These are phyloP conservation scores for Micromys minutus DNA, from an alignment of 2,113 vertebrate species.

Conservation along the genomic window DNA sequence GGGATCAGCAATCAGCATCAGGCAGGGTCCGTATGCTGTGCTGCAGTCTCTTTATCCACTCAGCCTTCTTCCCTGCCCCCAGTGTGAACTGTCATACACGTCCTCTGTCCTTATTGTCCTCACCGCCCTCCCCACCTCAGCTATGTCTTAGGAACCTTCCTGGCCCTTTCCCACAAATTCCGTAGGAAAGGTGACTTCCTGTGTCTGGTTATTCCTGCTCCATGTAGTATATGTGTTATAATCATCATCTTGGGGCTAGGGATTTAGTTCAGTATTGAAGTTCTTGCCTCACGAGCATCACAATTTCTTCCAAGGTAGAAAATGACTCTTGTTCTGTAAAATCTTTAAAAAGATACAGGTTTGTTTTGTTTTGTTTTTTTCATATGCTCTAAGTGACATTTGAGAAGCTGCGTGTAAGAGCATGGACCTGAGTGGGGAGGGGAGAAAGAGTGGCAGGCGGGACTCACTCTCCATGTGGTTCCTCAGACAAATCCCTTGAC, in stretches of 20 bases:
- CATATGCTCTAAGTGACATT: background rate
- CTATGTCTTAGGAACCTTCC: constrained; percentile 41
- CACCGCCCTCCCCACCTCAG: background rate
- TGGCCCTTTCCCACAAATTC: constrained; percentile 24
- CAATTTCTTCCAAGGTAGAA: background rate
- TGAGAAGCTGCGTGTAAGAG: background rate
- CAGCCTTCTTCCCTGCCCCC: background rate
- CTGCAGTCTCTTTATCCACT: too few relatives aligned
- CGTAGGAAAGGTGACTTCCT: constrained; percentile 26
- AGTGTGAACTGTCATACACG: too few relatives aligned
- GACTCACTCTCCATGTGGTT: constrained; percentile 1
- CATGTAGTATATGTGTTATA: background rate
- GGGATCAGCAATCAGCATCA: background rate
- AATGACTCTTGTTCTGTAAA: background rate
- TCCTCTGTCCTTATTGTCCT: background rate
- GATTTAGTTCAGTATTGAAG: background rate
- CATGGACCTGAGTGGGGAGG: background rate
- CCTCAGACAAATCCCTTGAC: background rate
- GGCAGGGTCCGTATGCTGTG: background rate
- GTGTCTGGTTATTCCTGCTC: background rate
- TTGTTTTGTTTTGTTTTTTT: too few relatives aligned
- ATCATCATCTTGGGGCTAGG: background rate
- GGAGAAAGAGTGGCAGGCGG: background rate
- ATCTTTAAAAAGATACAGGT: constrained; percentile 26
- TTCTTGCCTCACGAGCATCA: background rate